These are phyloP conservation scores for Rhynchophorus ferrugineus DNA, from an alignment of 1,140 invertebrate species.

Conservation along the genomic window DNA sequence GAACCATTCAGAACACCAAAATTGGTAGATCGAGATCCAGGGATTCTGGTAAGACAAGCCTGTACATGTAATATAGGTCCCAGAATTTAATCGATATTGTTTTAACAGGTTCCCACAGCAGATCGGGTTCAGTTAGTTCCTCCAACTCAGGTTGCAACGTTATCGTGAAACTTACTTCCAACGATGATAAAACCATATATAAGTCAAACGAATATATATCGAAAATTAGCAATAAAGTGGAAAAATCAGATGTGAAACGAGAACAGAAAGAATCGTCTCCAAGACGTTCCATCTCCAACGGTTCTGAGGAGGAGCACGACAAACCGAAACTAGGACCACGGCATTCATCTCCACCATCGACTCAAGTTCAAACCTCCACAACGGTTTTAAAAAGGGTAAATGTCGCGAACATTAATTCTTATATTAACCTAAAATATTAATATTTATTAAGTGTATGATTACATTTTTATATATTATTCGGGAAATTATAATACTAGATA, in stretches of 20 bases:
- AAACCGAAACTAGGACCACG: conserved; percentile 32
- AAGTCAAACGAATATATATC: conserved; percentile 34
- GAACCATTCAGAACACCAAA: conserved; percentile 4
- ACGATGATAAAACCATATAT: conserved; percentile 22
- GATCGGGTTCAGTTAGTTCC: conserved; percentile 52
- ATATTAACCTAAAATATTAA: too few species aligned
- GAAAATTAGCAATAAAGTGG: conserved; percentile 33
- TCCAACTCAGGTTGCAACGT: conserved; percentile 40
- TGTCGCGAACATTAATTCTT: too few species aligned
- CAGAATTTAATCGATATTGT: too few species aligned
- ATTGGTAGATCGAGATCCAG: conserved; percentile 43
- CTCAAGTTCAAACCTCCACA: conserved; percentile 34
- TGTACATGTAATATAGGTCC: too few species aligned
- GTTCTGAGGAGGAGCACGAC: conserved; percentile 36
- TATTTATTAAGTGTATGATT: too few species aligned
- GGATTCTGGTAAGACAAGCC: conserved; percentile 61
- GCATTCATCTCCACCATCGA: conserved; percentile 37
- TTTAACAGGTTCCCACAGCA: conserved; percentile 52
- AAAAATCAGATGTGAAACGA: conserved; percentile 28
- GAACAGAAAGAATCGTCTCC: conserved; percentile 12
- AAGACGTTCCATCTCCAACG: not conserved
- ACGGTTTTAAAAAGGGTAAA: conserved; percentile 34
- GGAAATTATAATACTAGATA: too few species aligned
- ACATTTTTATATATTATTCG: too few species aligned
- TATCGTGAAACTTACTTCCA: conserved; percentile 33